These are phyloP conservation scores for Andrena dorsata DNA, from an alignment of 2,888 invertebrate genomes.

Conservation along the genomic window DNA sequence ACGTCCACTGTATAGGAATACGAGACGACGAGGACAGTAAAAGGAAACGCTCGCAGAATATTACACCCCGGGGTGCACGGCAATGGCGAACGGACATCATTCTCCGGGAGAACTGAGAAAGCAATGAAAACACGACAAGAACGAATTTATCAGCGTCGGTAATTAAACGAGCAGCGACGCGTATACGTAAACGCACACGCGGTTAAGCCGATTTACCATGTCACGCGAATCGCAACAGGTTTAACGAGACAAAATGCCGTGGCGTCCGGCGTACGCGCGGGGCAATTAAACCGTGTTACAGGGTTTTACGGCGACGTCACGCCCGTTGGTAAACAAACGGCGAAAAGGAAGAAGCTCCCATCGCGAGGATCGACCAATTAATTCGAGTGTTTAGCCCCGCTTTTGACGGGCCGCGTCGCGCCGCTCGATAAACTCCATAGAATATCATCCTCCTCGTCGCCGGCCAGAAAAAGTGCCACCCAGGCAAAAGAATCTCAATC, in stretches of 20 bases:
- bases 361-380: slow-evolving; percentile 6
- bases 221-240: slow-evolving; percentile 45
- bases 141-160: slow-evolving; percentile 41
- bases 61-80: slow-evolving; percentile 14
- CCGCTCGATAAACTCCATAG: background rate
- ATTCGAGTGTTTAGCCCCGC: slow-evolving; percentile 18
- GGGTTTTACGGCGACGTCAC: slow-evolving; percentile 26
- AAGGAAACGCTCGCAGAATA: background rate
- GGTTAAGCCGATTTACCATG: slow-evolving; percentile 40
- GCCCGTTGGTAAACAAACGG: background rate
- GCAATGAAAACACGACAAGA: slow-evolving; percentile 20
- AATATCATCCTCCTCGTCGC: background rate
- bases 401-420: background rate
- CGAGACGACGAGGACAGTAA: background rate
- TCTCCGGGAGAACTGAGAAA: slow-evolving; percentile 7
- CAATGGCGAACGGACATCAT: slow-evolving; percentile 26
- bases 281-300: slow-evolving; percentile 47
- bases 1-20: background rate
- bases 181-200: slow-evolving; percentile 25
- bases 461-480: slow-evolving; percentile 26
- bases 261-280: slow-evolving; percentile 22
- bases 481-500: slow-evolving; percentile 38
- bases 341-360: background rate
- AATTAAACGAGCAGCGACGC: slow-evolving; percentile 42
- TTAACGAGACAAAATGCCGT: slow-evolving; percentile 41